These are phyloP conservation scores for Nemoura dubitans DNA, from an alignment of 2,888 invertebrate genomes.

Conservation along the genomic window DNA sequence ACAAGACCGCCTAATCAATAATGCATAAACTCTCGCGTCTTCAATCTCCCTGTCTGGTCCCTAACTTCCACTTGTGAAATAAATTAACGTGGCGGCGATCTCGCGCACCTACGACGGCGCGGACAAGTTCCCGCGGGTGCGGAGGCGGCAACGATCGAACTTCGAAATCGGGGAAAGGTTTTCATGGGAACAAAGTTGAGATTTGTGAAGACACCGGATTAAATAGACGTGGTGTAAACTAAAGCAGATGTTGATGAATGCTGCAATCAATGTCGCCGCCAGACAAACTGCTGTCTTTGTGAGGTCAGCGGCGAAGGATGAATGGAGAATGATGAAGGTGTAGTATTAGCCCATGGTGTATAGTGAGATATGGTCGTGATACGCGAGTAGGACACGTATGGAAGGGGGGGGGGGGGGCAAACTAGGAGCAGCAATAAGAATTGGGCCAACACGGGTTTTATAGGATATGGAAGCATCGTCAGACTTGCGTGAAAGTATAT, in stretches of 20 bases:
- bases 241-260: conserved; percentile 7
- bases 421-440: neutral
- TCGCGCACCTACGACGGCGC: neutral
- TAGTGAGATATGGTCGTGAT: too few species aligned
- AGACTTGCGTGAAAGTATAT: neutral
- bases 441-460: neutral
- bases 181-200: neutral
- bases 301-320: neutral
- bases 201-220: neutral
- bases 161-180: neutral
- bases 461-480: neutral
- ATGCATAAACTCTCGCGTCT: conserved; percentile 1
- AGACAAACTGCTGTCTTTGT: neutral
- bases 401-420: neutral
- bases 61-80: neutral
- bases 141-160: neutral
- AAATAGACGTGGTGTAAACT: neutral
- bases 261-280: neutral
- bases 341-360: neutral
- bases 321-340: neutral
- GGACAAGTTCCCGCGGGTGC: neutral
- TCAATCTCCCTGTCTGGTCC: neutral
- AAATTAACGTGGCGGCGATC: neutral
- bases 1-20: neutral
- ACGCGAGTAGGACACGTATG: too few species aligned